A percentile compares a stretch with the other conserved stretches of the same genome.
Conservation (phyloP, 2,888 invertebrate genomes). For the Himalopsyche japonica region DNA sequence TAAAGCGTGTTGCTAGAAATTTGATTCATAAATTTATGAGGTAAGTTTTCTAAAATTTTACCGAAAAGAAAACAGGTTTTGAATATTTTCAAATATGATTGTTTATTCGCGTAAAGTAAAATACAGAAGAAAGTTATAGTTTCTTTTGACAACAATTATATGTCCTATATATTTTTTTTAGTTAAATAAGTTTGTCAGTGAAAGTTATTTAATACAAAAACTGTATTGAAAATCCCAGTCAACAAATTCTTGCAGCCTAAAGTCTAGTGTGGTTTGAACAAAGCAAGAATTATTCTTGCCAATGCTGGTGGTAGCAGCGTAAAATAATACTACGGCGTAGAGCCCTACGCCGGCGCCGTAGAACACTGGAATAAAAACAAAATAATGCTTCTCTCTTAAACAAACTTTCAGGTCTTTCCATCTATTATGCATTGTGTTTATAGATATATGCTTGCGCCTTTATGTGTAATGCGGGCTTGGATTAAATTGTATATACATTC, state of each 20-base stretch:
- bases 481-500: not conserved
- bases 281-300: not conserved
- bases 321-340: not conserved
- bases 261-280: not conserved
- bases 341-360: not conserved
- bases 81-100: no score
- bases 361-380: not conserved
- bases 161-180: no score
- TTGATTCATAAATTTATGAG: no score
- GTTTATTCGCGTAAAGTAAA: no score
- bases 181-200: no score
- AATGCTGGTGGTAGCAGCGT: not conserved
- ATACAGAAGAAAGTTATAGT: no score
- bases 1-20: no score
- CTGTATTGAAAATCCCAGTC: not conserved
- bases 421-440: not conserved
- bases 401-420: not conserved
- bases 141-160: no score
- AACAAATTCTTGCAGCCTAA: not conserved
- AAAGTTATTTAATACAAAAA: no score
- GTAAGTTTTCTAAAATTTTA: no score
- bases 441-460: not conserved
- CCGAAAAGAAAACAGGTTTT: no score
- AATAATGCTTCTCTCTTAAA: not conserved
- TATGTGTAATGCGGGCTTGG: not conserved